A percentile compares a stretch with the other conserved stretches of the same genome.
Evolutionary conservation across 1,140 invertebrate genomes (phyloP).

Genomic region (Anastatus disparis): DNA sequence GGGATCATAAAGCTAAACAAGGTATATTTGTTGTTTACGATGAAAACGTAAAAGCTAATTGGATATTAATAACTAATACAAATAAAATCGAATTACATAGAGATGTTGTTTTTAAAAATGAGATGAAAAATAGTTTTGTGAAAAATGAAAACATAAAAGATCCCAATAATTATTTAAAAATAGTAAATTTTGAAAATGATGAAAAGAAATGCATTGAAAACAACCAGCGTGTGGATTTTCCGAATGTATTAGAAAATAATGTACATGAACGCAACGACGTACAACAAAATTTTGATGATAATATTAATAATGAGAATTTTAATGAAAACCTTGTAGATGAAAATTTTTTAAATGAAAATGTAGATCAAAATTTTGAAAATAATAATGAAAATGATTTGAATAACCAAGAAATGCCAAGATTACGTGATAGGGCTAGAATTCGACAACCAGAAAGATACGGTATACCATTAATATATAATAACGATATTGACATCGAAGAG

Average conservation of each 20-base stretch:
- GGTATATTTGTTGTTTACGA: background rate
- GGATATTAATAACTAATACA: too few species aligned
- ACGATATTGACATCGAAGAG: constrained; percentile 1
- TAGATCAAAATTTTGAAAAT: background rate
- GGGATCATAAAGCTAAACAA: background rate
- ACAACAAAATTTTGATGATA: too few species aligned
- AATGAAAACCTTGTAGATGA: too few species aligned
- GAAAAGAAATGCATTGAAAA: background rate
- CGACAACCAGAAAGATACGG: constrained; percentile 2
- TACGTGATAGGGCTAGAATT: background rate
- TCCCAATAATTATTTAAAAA: too few species aligned
- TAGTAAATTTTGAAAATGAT: background rate
- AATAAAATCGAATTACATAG: too few species aligned
- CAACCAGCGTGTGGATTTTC: too few species aligned
- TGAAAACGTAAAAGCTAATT: background rate
- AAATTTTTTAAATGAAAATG: too few species aligned
- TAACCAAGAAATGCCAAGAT: too few species aligned
- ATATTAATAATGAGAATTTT: background rate
- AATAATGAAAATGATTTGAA: background rate
- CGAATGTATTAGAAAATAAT: too few species aligned
- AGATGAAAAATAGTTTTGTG: background rate
- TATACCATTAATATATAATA: background rate
- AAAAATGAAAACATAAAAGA: background rate
- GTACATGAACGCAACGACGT: too few species aligned
- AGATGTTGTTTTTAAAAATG: background rate